Percentiles rank a stretch among this genome's conserved stretches.
Evolutionary conservation across 2,888 invertebrate species (phyloP).

Genomic region (Chrysomela aeneicollis): DNA sequence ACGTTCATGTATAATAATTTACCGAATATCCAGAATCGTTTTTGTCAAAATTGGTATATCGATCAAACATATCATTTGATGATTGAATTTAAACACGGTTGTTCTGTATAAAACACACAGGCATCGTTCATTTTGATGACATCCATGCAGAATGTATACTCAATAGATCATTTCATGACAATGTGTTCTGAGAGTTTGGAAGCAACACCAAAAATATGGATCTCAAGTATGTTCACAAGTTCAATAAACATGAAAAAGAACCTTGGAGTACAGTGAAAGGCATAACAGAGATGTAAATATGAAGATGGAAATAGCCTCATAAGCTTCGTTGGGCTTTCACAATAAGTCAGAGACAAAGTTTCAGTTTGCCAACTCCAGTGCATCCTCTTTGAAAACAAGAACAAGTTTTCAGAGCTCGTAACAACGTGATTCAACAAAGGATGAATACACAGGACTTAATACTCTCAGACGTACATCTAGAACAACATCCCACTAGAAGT

Average conservation of each 20-base stretch:
- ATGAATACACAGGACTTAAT: not conserved
- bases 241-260: not conserved
- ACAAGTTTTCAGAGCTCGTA: not conserved
- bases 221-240: not conserved
- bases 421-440: not conserved
- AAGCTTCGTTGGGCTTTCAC: not conserved
- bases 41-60: too few relatives aligned
- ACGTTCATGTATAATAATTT: too few relatives aligned
- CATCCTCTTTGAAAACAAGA: constrained; percentile 2
- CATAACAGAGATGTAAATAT: not conserved
- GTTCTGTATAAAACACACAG: too few relatives aligned
- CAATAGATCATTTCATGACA: too few relatives aligned
- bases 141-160: too few relatives aligned
- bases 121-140: too few relatives aligned
- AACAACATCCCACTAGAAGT: not conserved
- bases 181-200: too few relatives aligned
- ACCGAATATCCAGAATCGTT: too few relatives aligned
- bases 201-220: not conserved
- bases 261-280: not conserved
- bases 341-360: not conserved
- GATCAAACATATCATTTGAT: too few relatives aligned
- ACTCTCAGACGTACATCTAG: not conserved
- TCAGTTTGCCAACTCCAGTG: constrained; percentile 1
- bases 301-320: not conserved
- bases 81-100: too few relatives aligned